phyloP scores from a whole-genome alignment of 2,113 vertebrate genomes.

The Dasypus novemcinctus region DNA sequence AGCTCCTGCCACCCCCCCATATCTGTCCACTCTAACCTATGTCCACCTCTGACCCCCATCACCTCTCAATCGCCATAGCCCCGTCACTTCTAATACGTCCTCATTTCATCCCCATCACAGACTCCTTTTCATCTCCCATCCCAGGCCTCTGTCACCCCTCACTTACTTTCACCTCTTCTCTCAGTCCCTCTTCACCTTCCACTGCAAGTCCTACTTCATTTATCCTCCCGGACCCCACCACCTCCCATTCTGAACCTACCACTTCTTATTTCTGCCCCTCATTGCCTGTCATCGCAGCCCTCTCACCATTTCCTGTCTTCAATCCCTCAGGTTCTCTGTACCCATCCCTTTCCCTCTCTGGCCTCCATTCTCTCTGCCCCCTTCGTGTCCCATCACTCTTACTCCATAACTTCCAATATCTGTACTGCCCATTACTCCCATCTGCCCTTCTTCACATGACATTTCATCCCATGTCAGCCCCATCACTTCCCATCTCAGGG shows the following conservation, averaged over 20 bases:
- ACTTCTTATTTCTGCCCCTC: background rate
- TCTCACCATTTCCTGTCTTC: background rate
- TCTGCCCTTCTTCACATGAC: background rate
- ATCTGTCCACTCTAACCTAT: background rate
- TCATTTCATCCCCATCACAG: background rate
- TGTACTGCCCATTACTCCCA: background rate
- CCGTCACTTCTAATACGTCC: background rate
- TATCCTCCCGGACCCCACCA: background rate
- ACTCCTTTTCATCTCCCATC: background rate
- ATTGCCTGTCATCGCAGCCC: background rate
- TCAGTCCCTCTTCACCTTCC: background rate
- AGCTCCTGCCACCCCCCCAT: constrained; percentile 51
- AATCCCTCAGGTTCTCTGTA: background rate
- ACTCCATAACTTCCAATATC: background rate
- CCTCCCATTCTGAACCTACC: background rate
- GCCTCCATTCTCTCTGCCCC: background rate
- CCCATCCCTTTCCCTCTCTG: background rate
- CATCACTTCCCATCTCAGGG: background rate
- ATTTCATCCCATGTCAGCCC: background rate
- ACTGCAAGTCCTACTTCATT: background rate
- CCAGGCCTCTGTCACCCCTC: background rate
- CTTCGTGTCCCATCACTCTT: background rate
- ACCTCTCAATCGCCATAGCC: background rate
- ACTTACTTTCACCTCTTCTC: background rate
- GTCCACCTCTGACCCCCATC: background rate